Evolutionary conservation across 2,113 vertebrate genomes (phyloP).

Genomic region (Elephas maximus): DNA sequence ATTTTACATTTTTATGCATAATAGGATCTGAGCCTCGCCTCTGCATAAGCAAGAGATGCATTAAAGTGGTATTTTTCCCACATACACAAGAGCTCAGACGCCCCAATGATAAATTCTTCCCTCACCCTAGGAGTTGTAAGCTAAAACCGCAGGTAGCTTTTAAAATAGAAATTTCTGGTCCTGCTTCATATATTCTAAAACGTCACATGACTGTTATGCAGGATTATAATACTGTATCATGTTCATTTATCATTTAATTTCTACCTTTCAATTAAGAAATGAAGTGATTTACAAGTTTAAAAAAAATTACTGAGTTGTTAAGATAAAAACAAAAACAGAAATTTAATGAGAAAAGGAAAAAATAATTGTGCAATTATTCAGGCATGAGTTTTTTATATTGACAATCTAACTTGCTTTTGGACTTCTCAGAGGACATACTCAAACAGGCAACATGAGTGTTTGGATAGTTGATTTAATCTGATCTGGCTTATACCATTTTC

Average conservation of each 20-base stretch:
- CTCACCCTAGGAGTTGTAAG: conserved; percentile 23
- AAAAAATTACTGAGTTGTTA: not conserved
- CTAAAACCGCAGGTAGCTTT: conserved; percentile 31
- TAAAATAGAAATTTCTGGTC: conserved; percentile 30
- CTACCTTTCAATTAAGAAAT: conserved; percentile 39
- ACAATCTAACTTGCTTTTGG: conserved; percentile 25
- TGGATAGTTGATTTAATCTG: not conserved
- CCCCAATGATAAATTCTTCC: conserved; percentile 41
- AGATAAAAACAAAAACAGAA: conserved; percentile 23
- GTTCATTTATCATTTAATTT: conserved; percentile 55
- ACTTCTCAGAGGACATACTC: not conserved
- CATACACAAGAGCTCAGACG: conserved; percentile 20
- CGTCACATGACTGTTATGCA: not conserved
- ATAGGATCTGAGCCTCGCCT: not conserved
- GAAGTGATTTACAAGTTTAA: not conserved
- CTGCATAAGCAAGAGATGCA: conserved; percentile 5
- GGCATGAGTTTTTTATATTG: not conserved
- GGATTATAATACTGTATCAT: not conserved
- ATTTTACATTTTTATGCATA: conserved; percentile 39
- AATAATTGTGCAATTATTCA: not conserved
- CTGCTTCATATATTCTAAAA: conserved; percentile 53
- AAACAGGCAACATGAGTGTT: not conserved
- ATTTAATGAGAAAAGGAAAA: conserved; percentile 17
- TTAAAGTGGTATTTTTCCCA: conserved; percentile 24
- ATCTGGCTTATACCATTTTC: not conserved